Evolutionary conservation across 1,140 invertebrate genomes (phyloP), one percentile per base, ranked within the genome.

Genomic region (Euborellia annulipes): DNA sequence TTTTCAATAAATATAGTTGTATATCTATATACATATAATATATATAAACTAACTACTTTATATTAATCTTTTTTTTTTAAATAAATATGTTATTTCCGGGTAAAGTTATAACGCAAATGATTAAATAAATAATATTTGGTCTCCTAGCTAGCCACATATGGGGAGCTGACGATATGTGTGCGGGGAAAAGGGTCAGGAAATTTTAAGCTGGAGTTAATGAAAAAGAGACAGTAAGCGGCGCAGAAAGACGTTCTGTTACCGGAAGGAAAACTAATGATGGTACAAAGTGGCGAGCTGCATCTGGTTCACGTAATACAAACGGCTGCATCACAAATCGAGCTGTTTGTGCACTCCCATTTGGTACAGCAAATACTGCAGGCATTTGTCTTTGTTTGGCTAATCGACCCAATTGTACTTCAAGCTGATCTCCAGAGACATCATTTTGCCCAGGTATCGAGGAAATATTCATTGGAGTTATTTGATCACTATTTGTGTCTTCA

Each of bases 231-330:
- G 85, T 87, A 52, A 90, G 71, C 46, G 79, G 75, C 56, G 79
- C 75, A 53, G 73, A 79, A 50, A 91, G 73, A 60, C 84, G 79
- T 52, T 85, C 76, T 51, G 81, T 78, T 45, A 94, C 89, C 36
- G 91, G 90, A 58, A 94, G 71, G 66, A 90, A 90, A 57, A 94
- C 85, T 45, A 94, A 68, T 44, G 89, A 86, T 20, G 90, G 86
- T 46, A 89, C 76, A 63, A 93, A 79, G 55, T 71, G 70, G 32
- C 69, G 54, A 51, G 51, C 42, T 32, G 49, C 45, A 17, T 64
- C 57, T 13, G 60, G 55, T 58, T 83, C 79, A 55, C 84, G 79
- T 55, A 91, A 65, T 47, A 85, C 69, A 63, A 91, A 91, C 19
- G 85, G 79, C 62, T 90, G 86, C 85, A 90, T 89, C 50, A 82